Base-by-base conservation (phyloP, 2,888 invertebrate species). In the Hedya salicella region DNA sequence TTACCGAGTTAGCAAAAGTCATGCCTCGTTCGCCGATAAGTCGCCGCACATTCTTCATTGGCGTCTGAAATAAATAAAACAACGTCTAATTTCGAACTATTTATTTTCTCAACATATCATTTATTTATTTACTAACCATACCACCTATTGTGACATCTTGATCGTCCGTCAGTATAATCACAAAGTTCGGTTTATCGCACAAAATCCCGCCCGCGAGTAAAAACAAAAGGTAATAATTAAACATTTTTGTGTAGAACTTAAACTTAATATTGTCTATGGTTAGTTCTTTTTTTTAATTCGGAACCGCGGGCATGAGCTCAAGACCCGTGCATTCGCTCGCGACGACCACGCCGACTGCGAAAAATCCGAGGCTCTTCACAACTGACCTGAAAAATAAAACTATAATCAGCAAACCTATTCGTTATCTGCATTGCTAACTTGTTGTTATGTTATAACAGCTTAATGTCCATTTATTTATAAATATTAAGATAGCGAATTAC, bases 121-220 rank as follows among this genome's bases (percentile, higher is more conserved):
- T 70, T 72, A 69, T 62, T 67, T 50, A 70, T 71, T 64, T 79
- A 92, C 93, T 93, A 93, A 96, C 96, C 94, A 97, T 93, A 57
- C 97, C 96, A 81, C 95, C 95, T 54, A 98, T 86, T n/a, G 94
- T 87, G 2, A 94, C 88, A 91, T 98, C 98, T 85, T 97, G 97
- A 88, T 98, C 98, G 82, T 98, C 98, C 0, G 96, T 96, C 59
- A 98, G 78, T 72, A 98, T 92, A 42, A 97, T 79, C 50, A 98
- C 92, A 78, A 98, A 95, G 87, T 97, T 98, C 30, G 96, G 95
- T 76, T 78, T 70, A 42, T 75, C 78, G 70, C 84, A 80, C 53
- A 78, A 70, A 64, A 71, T 73, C 61, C 70, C 70, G 42, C 79
- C 75, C 56, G 78, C 69, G 64, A 85, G 68, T 66, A 86, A 73